Evolutionary conservation across 1,140 invertebrate genomes (phyloP).

Genomic region (Subanguina moxae): DNA sequence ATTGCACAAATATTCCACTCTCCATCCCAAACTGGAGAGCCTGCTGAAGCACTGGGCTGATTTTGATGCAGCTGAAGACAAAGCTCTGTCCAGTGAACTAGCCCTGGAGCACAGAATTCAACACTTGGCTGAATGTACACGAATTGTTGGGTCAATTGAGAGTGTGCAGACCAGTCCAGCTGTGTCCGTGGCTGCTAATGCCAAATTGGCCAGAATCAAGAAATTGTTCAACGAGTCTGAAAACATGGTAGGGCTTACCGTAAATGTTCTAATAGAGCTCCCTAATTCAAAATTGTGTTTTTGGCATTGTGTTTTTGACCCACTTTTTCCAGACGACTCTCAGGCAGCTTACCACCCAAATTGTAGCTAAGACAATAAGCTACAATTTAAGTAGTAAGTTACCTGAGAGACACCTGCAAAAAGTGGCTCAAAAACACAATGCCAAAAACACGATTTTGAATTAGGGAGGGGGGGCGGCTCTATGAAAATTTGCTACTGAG

Average conservation of each 20-base stretch:
- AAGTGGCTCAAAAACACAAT: too few species aligned
- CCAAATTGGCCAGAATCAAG: background rate
- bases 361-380: too few species aligned
- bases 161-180: background rate
- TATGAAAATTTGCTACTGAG: too few species aligned
- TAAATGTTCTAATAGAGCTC: too few species aligned
- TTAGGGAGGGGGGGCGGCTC: too few species aligned
- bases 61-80: constrained; percentile 1
- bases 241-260: background rate
- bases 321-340: too few species aligned
- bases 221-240: background rate
- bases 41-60: constrained; percentile 8
- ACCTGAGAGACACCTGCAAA: too few species aligned
- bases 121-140: constrained; percentile 1
- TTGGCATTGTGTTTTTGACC: too few species aligned
- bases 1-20: background rate
- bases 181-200: background rate
- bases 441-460: too few species aligned
- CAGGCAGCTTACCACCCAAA: too few species aligned
- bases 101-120: constrained; percentile 1
- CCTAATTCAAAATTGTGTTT: too few species aligned
- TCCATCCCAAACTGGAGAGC: constrained; percentile 1
- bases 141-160: background rate
- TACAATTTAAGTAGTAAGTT: too few species aligned
- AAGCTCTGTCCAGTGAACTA: background rate